Conservation (phyloP, 2,888 invertebrate genomes). For the Ptilodon capucinus region DNA sequence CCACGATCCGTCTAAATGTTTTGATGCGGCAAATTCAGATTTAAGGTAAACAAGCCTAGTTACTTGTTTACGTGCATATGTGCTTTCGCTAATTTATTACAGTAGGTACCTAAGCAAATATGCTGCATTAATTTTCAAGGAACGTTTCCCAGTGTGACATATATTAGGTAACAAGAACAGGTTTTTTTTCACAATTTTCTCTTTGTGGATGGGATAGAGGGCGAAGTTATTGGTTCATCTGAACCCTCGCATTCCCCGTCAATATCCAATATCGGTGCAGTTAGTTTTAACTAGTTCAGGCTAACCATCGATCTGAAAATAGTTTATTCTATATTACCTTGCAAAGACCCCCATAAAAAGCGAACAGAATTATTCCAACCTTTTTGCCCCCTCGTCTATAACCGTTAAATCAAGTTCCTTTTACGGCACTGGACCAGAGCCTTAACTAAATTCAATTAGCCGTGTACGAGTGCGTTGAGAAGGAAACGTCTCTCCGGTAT, state of each 20-base stretch:
- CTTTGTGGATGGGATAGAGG: no score
- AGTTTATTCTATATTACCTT: neutral
- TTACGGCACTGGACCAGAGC: slow-evolving; percentile 13
- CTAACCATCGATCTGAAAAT: neutral
- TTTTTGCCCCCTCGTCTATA: slow-evolving; percentile 9
- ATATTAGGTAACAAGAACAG: no score
- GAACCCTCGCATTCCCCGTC: no score
- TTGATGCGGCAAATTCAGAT: neutral
- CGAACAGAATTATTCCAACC: neutral
- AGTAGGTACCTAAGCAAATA: no score
- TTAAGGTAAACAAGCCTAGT: neutral
- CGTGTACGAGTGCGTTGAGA: slow-evolving; percentile 36
- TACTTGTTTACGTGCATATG: neutral
- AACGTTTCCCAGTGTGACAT: no score
- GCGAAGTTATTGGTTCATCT: no score
- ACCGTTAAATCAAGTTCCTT: slow-evolving; percentile 27
- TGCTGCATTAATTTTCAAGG: no score
- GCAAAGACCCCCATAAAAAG: neutral
- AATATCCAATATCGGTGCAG: no score
- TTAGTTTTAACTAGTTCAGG: no score
- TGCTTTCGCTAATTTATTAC: no score
- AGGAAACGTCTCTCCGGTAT: slow-evolving; percentile 50
- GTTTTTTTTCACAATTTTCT: no score
- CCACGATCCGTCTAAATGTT: neutral
- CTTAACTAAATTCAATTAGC: slow-evolving; percentile 49